Base-by-base conservation (phyloP, 2,888 invertebrate genomes). In the Acleris sparsana region DNA sequence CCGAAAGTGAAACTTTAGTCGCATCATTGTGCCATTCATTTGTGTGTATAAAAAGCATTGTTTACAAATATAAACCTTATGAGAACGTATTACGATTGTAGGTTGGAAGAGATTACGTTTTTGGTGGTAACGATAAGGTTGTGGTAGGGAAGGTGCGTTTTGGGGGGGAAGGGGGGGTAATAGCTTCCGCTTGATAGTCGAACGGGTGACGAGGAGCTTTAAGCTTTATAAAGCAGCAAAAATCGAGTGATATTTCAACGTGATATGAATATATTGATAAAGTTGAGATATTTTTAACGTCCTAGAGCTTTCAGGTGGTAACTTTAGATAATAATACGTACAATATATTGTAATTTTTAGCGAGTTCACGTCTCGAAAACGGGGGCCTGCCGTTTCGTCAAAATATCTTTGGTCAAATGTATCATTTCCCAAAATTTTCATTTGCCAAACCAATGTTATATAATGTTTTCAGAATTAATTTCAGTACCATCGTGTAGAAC, bases 171-270 rank as follows among this genome's bases (percentile, higher is more conserved):
- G 69, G 72, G 70, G 77, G 77, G 80, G 77, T 85, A 85, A 85
- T 85, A 76, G 83, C 84, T 85, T 85, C 85, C 84, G 80, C 72
- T 74, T 73, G 82, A 82, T 80, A 82, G 73, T 79, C 81, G 82
- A 83, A 84, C 80, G 80, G 83, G 73, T 52, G 65, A 44, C 22
- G 60, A 65, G 55, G 2, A 59, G 65, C 56, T 46, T 17, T 33
- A 39, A 39, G 61, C 61, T 48, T 44, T 61, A 46, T 66, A 66
- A 57, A 60, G 33, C 48, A 18, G 51, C n/a, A 61, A 56, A 66
- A 56, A 66, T 66, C 66, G 66, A 66, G 66, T 57, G 66, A 66
- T 66, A 57, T 66, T 66, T 66, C 55, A 66, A 66, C 57, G 62
- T 57, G 39, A 48, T 66, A 66, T 66, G 61, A 61, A 61, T 62